Evolutionary conservation across 2,888 invertebrate species (phyloP), one percentile per base, ranked within the genome.

Genomic region (Endotricha flammealis): DNA sequence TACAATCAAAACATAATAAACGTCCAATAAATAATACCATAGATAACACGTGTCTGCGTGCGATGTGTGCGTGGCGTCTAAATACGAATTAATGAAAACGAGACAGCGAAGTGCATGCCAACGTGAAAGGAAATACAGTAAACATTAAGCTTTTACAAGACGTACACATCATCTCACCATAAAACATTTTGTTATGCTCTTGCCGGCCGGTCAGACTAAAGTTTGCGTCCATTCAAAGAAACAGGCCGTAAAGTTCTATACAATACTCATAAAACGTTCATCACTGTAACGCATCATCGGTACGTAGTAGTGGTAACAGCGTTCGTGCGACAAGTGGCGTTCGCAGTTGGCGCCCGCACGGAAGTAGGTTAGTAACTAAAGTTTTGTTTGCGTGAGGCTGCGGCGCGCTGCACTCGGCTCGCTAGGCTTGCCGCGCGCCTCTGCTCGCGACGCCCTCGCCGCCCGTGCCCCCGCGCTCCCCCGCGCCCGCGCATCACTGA

Each of bases 361-460:
- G 86, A 86, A 85, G 86, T 86, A 85, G 86, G 86, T 86, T 86
- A 85, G 65, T 80, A 81, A 86, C 86, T 86, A 86, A 86, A 86
- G 80, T 85, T 85, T 86, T 82, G 85, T 86, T 86, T 80, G 85
- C 81, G 85, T 82, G 86, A 85, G 83, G 86, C 83, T 86, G 85
- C 79, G 79, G 70, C 76, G 73, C 73, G 78, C 68, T 81, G 78
- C 78, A 74, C 67, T 71, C 66, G 56, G 60, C 54, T 52, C 53
- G 61, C 72, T 68, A 65, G 70, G 46, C 50, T 46, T 54, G 58
- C 57, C 72, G 67, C 72, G 64, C 69, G 68, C 51, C 51, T 47
- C 35, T 50, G 53, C 59, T 44, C 62, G 59, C 52, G 42, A 38
- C 50, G 50, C 44, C 32, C 32, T 39, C 46, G 42, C 38, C 46